Conservation (phyloP, 2,113 vertebrate species). For the Morone chrysops region DNA sequence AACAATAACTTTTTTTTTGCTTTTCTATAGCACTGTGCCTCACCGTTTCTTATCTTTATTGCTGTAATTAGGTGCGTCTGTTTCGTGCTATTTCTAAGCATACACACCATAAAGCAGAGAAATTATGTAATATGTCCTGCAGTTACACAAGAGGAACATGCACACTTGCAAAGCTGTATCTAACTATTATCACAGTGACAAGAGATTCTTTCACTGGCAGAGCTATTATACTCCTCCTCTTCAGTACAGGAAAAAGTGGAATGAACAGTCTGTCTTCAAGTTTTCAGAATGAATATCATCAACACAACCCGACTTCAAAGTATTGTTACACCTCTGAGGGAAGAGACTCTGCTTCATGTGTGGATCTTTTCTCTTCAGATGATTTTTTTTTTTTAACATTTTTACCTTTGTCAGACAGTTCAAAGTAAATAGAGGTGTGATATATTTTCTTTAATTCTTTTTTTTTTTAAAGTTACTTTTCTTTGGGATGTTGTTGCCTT, state of each 20-base stretch:
- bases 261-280: conserved; percentile 22
- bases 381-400: conserved; percentile 24
- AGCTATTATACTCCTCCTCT: background rate
- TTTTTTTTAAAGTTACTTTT: background rate
- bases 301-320: conserved; percentile 27
- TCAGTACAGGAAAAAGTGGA: background rate
- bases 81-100: conserved; percentile 34
- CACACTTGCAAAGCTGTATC: conserved; percentile 39
- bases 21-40: background rate
- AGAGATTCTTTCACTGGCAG: conserved; percentile 4
- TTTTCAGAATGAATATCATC: conserved; percentile 21
- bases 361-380: conserved; percentile 12
- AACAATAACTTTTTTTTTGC: background rate
- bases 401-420: conserved; percentile 16
- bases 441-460: conserved; percentile 9
- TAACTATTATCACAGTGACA: conserved; percentile 35
- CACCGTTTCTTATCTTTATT: conserved; percentile 64
- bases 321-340: background rate
- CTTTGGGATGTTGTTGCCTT: background rate
- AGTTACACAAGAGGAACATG: conserved; percentile 40
- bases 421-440: background rate
- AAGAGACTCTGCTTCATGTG: background rate
- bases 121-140: conserved; percentile 63
- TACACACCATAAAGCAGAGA: conserved; percentile 43
- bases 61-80: conserved; percentile 52